Evolutionary conservation across 1,140 invertebrate genomes (phyloP).

Genomic region (Hesperophylax magnus): DNA sequence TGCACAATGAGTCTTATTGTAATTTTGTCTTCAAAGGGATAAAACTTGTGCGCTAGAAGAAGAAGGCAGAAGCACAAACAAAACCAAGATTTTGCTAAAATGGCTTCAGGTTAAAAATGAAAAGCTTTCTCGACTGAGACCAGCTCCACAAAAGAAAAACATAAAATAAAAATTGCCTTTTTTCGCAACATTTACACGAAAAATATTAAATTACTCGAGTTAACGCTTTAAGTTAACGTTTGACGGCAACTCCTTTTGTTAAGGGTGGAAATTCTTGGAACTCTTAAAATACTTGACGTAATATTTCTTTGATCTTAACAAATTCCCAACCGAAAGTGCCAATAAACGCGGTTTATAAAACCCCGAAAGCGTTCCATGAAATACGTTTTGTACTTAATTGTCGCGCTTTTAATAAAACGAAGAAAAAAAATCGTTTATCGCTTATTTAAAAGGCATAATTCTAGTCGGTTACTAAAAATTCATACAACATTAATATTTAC

Average conservation of each 20-base stretch:
- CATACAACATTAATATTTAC: too few species aligned
- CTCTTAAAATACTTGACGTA: neutral
- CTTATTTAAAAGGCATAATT: too few species aligned
- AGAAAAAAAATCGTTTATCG: too few species aligned
- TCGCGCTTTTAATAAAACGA: too few species aligned
- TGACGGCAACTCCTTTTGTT: neutral
- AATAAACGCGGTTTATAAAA: neutral
- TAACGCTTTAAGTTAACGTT: constrained; percentile 28
- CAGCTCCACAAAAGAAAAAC: neutral
- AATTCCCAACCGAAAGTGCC: neutral
- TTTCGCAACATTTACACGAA: constrained; percentile 17
- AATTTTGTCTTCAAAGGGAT: too few species aligned
- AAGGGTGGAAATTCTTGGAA: constrained; percentile 7
- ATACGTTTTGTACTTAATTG: neutral
- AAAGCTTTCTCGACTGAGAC: neutral
- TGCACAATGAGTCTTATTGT: too few species aligned
- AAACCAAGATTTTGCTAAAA: neutral
- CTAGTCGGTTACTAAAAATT: too few species aligned
- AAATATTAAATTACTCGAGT: constrained; percentile 33
- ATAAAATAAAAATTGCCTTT: constrained; percentile 4
- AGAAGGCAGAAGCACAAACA: neutral
- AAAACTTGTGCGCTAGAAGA: too few species aligned
- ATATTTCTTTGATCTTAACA: constrained; percentile 21
- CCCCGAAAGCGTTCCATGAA: neutral
- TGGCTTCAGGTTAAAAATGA: neutral